Base-by-base conservation (phyloP, 2,888 invertebrate genomes). In the Chrysolina haemoptera region DNA sequence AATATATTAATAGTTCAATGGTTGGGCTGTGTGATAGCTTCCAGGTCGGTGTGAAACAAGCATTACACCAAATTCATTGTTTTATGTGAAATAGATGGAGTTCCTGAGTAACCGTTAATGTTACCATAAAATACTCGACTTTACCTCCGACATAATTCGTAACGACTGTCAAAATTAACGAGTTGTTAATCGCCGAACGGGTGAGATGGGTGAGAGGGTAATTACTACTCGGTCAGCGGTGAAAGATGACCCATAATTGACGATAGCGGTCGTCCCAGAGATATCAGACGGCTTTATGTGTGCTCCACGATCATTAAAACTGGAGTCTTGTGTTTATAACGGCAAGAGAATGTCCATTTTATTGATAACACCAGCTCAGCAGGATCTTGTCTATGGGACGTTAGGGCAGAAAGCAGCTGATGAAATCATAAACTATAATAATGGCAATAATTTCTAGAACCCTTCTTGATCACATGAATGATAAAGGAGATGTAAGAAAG, bases 131-230 rank as follows among this genome's bases (percentile, higher is more conserved):
- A 76, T 68, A 62, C 48, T 41, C 43, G 53, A 70, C 73, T 70
- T 64, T 67, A 68, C 62, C 64, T 48, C 59, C 71, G 50, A 40
- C 68, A 70, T 76, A 72, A 74, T 79, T 81, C 69, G 76, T 77
- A 78, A 77, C 80, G 77, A 79, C 64, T 70, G 79, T 79, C 79
- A 77, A 77, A 81, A 72, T 72, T 77, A 80, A 80, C 76, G 80
- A 78, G 77, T 81, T 81, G 81, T 79, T 81, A 80, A 80, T 80
- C 76, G 80, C 55, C 71, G 73, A 75, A 74, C 68, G 77, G 78
- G 73, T 73, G 77, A 68, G 67, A 74, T 70, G 77, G 78, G 73
- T 74, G 77, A 68, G 67, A 76, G 77, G 75, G 72, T 76, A 66
- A 66, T 66, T 50, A 66, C 50, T 50, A 35, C 66, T n/a, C 50